phyloP scores from a whole-genome alignment of 1,140 invertebrate species.

The Zaprionus davidi region DNA sequence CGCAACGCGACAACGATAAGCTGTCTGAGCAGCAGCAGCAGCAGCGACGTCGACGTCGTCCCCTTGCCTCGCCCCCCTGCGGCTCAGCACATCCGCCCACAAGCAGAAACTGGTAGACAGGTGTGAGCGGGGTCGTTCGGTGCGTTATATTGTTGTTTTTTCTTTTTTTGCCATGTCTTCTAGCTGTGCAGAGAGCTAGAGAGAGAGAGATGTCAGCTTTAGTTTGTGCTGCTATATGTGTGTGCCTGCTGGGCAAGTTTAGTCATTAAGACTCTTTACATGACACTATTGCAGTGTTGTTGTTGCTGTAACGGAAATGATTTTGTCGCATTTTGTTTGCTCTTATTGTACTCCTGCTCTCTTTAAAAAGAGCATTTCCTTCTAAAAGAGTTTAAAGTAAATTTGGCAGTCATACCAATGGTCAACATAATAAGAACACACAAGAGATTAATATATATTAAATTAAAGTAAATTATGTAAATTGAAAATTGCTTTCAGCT shows the following conservation, averaged over 20 bases:
- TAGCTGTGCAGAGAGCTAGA: constrained; percentile 32
- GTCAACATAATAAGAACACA: too few species aligned
- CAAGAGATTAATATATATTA: background rate
- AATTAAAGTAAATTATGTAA: background rate
- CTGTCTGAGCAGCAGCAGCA: constrained; percentile 59
- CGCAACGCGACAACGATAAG: constrained; percentile 61
- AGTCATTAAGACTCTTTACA: constrained; percentile 58
- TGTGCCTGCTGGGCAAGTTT: constrained; percentile 40
- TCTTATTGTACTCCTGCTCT: background rate
- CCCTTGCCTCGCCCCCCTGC: background rate
- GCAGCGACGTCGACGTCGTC: constrained; percentile 7
- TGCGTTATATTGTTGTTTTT: constrained; percentile 51
- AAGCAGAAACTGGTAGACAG: constrained; percentile 47
- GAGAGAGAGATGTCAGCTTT: background rate
- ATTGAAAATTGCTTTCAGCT: background rate
- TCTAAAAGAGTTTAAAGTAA: background rate
- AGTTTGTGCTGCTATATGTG: background rate
- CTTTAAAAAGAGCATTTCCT: constrained; percentile 1
- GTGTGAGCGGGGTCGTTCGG: constrained; percentile 50
- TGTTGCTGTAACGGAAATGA: constrained; percentile 70
- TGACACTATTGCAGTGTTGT: constrained; percentile 4
- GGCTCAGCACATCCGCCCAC: constrained; percentile 6
- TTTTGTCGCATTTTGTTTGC: constrained; percentile 43
- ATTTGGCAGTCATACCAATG: too few species aligned
- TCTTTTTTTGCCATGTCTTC: constrained; percentile 53